These are phyloP conservation scores for Percopsis omiscomaycus DNA, from an alignment of 2,797 vertebrate species.

Conservation along the genomic window DNA sequence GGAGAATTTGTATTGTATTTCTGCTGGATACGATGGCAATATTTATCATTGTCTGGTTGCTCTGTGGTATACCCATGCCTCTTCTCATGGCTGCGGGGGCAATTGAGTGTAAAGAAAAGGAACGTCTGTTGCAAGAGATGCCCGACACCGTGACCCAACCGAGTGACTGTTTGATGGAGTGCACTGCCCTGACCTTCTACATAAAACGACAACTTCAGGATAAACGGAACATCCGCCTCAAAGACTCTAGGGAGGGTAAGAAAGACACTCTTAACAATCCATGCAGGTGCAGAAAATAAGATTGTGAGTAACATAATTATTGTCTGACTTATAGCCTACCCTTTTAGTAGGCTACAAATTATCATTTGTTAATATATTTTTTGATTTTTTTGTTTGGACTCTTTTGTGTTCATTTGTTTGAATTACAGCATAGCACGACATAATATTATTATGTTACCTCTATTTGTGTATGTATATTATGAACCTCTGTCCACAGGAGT, in stretches of 20 bases:
- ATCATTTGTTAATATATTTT: no score
- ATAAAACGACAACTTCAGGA: constrained; percentile 58
- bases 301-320: neutral
- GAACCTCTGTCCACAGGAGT: constrained; percentile 54
- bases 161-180: constrained; percentile 69
- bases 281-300: neutral
- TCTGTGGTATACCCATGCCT: constrained; percentile 43
- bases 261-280: neutral
- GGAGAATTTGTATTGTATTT: neutral
- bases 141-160: constrained; percentile 23
- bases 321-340: neutral
- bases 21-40: constrained; percentile 51
- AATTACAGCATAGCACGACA: no score
- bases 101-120: constrained; percentile 57
- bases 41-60: constrained; percentile 46
- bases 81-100: constrained; percentile 43
- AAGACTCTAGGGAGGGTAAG: constrained; percentile 67
- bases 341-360: no score
- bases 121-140: constrained; percentile 40
- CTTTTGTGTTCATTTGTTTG: no score
- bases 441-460: neutral
- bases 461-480: neutral
- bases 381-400: no score
- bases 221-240: constrained; percentile 59
- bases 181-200: constrained; percentile 64